Conservation (phyloP, 2,113 vertebrate genomes). For the Euleptes europaea region DNA sequence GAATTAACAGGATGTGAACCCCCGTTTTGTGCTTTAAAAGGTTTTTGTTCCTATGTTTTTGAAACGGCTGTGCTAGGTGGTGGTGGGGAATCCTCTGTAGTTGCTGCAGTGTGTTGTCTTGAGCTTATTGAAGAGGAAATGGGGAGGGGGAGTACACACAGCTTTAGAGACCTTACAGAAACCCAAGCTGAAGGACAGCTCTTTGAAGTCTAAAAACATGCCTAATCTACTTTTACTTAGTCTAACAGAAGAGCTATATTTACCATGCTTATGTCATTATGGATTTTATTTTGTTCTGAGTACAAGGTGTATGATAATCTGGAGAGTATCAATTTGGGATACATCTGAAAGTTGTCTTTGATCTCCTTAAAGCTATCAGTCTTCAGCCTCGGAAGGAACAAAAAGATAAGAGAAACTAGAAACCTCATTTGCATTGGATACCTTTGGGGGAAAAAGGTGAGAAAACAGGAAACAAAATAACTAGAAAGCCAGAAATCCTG, state of each 20-base stretch:
- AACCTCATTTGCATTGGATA: constrained; percentile 71
- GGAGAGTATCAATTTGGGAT: constrained; percentile 72
- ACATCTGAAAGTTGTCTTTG: constrained; percentile 70
- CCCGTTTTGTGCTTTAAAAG: constrained; percentile 29
- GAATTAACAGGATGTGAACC: constrained; percentile 13
- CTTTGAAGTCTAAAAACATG: constrained; percentile 71
- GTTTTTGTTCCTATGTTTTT: constrained; percentile 27
- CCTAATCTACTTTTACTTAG: constrained; percentile 72
- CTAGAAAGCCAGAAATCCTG: constrained; percentile 59
- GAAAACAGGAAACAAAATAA: constrained; percentile 62
- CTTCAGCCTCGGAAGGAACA: constrained; percentile 63
- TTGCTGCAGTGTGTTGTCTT: constrained; percentile 51
- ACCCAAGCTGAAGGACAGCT: constrained; percentile 53
- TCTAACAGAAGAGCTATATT: constrained; percentile 67
- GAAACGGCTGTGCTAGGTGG: constrained; percentile 57
- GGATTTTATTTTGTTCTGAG: constrained; percentile 70
- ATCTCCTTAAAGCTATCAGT: constrained; percentile 72
- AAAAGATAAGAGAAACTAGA: constrained; percentile 69
- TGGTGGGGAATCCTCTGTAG: constrained; percentile 39
- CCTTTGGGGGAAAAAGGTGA: constrained; percentile 40
- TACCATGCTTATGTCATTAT: constrained; percentile 67
- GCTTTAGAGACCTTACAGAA: constrained; percentile 67
- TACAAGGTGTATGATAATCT: constrained; percentile 69
- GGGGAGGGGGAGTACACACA: constrained; percentile 29
- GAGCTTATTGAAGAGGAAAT: constrained; percentile 36